Evolutionary conservation across 2,113 vertebrate genomes (phyloP).

Genomic region (Castor canadensis): DNA sequence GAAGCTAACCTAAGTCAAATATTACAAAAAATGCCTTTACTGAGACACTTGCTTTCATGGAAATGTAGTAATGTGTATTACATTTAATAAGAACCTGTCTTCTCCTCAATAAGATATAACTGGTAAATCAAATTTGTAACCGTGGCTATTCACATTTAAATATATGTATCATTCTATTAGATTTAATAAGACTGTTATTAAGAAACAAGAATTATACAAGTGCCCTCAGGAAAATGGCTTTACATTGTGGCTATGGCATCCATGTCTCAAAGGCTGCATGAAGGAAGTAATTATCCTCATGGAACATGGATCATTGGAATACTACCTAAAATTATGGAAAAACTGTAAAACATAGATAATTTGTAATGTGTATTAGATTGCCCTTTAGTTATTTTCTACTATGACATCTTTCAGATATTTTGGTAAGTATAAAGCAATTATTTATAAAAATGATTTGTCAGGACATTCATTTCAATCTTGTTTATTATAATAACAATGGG

Average conservation of each 20-base stretch:
- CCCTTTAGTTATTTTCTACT: neutral
- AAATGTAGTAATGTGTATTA: neutral
- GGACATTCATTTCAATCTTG: neutral
- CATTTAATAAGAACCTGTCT: neutral
- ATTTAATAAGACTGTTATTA: neutral
- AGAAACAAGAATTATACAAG: neutral
- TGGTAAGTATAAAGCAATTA: neutral
- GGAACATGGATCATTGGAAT: neutral
- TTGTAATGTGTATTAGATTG: neutral
- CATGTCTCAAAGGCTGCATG: neutral
- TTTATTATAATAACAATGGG: neutral
- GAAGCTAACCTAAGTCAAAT: neutral
- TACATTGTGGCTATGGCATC: neutral
- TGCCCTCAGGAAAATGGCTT: neutral
- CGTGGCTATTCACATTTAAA: neutral
- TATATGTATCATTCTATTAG: conserved; percentile 5
- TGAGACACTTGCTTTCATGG: neutral
- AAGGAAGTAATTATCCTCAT: neutral
- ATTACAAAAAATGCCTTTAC: neutral
- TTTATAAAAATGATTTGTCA: neutral
- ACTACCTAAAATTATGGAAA: neutral
- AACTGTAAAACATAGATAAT: neutral
- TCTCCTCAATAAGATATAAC: neutral
- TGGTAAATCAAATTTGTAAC: conserved; percentile 15
- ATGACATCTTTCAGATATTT: neutral